Conservation (phyloP, 2,113 vertebrate species). For the Malurus cyaneus region DNA sequence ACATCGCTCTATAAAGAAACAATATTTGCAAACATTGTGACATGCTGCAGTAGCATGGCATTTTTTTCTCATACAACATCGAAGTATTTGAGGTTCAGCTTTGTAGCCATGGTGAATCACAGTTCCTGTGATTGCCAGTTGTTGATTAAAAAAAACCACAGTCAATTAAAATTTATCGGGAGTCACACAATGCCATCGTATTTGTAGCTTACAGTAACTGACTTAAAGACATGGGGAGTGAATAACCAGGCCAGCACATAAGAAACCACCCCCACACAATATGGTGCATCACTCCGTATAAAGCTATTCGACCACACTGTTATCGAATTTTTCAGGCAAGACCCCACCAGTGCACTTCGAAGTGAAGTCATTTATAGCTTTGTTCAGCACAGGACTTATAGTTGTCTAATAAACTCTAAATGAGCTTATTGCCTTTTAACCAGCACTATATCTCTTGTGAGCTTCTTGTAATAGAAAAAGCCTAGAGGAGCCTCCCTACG, state of each 20-base stretch:
- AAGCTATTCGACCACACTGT: no score
- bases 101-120: slow-evolving; percentile 42
- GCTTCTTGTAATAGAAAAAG: no score
- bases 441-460: no score
- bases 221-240: slow-evolving; percentile 13
- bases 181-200: no score
- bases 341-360: no score
- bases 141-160: slow-evolving; percentile 25
- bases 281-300: no score
- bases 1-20: background rate
- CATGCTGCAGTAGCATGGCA: background rate
- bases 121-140: background rate
- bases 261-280: background rate
- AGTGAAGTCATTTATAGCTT: no score
- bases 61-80: background rate
- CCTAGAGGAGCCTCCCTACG: no score
- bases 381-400: no score
- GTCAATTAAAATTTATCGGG: slow-evolving; percentile 55
- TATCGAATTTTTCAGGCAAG: slow-evolving; percentile 64
- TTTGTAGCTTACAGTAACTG: slow-evolving; percentile 61
- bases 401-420: slow-evolving; percentile 80
- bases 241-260: slow-evolving; percentile 29
- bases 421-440: slow-evolving; percentile 82
- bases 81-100: slow-evolving; percentile 45
- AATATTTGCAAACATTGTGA: slow-evolving; percentile 15